Conservation (phyloP, 1,140 invertebrate species). For the Elysia chlorotica region DNA sequence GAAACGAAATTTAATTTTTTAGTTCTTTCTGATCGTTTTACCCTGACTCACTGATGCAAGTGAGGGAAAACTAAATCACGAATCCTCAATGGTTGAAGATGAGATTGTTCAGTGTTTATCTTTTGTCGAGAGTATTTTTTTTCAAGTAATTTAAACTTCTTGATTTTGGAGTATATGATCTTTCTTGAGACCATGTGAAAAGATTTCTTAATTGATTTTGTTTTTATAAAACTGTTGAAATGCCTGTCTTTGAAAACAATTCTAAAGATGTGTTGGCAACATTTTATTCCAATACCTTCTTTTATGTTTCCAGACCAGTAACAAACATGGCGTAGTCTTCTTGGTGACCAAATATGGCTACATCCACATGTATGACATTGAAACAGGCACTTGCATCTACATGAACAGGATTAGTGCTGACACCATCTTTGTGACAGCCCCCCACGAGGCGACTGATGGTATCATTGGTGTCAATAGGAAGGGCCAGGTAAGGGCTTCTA, state of each 20-base stretch:
- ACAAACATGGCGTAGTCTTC: conserved; percentile 97
- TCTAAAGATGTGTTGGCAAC: neutral
- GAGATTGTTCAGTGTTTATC: no score
- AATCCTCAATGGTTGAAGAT: no score
- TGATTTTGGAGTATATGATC: no score
- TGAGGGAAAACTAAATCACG: no score
- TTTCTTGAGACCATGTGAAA: no score
- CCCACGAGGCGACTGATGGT: conserved; percentile 92
- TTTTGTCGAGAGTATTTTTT: no score
- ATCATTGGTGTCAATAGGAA: conserved; percentile 99
- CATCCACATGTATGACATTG: conserved; percentile 98
- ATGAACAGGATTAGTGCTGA: conserved; percentile 99
- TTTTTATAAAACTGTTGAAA: neutral
- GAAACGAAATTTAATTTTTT: no score
- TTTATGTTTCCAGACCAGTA: conserved; percentile 68
- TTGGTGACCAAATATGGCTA: conserved; percentile 99
- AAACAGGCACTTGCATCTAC: conserved; percentile 97
- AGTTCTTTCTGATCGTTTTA: no score
- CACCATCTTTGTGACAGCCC: conserved; percentile 98
- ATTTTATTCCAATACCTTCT: neutral
- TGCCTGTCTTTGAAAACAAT: neutral
- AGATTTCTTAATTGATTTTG: neutral
- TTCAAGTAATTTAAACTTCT: no score
- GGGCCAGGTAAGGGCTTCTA: no score
- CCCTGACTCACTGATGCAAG: no score